Evolutionary conservation across 2,797 vertebrate genomes (phyloP), one percentile per base, ranked within the genome.

Genomic region (Phrynocephalus forsythii): DNA sequence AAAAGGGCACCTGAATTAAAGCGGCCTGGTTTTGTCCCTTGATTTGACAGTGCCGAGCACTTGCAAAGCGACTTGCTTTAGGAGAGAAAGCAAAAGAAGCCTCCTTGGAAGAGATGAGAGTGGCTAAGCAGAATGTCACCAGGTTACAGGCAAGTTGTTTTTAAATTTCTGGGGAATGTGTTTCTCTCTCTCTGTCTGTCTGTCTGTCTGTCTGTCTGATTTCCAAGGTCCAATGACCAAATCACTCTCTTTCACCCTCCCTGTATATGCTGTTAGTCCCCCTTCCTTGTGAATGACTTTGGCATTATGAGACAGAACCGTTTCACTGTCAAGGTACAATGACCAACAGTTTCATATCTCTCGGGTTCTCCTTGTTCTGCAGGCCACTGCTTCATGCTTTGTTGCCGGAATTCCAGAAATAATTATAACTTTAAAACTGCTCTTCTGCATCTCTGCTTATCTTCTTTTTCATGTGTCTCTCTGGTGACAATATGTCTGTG

Each of bases 71-170:
- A 86, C 96, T 99, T 87, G 95, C 98, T 69, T 96, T 99, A 66
- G 98, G 98, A 11, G 99, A 99, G 90, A 99, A 98, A 85, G 97
- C 97, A 52, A 97, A 98, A 89, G 98, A 99, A 84, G 95, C 95
- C 0, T 95, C 98, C 90, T 94, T 88, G 0, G 99, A 99, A 89
- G 98, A 99, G 75, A 86, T 98, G 91, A 99, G 98, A 93, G 80
- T 95, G 18, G 97, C 98, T n/a, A 98, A 96, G 96, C 98, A 98
- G 95, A 98, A 97, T 95, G 97, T 98, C 96, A 98, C 97, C 75
- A 97, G 98, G 85, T 95, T 99, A 90, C 99, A 99, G 98, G 99
- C 98, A 97, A 95, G 95, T 89, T 85, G 66, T 24, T 67, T 30
- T 26, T 20, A 16, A 10, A 16, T 24, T 56, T 6, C 2, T 69